These are phyloP conservation scores for Drosophila austrosaltans DNA, from an alignment of 2,888 invertebrate genomes.

Conservation along the genomic window DNA sequence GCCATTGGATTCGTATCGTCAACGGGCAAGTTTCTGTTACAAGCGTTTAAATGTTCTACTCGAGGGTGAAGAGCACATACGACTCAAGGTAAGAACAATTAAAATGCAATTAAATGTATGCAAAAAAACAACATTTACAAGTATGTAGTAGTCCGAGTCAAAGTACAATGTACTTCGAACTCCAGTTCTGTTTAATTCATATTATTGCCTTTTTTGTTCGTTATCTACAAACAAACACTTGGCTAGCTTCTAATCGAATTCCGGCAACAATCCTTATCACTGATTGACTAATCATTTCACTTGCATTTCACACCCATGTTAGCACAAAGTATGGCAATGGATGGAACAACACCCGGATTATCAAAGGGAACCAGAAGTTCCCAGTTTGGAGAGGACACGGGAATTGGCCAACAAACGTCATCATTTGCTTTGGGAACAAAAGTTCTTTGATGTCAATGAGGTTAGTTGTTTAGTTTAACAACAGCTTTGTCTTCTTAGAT, in stretches of 20 bases:
- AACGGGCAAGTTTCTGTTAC: slow-evolving; percentile 88
- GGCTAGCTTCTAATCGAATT: slow-evolving; percentile 5
- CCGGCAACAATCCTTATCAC: slow-evolving; percentile 12
- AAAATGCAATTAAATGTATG: not conserved
- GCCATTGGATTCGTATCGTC: slow-evolving; percentile 87
- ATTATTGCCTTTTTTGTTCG: slow-evolving; percentile 3
- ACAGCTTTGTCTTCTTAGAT: no score
- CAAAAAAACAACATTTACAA: not conserved
- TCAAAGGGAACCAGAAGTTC: slow-evolving; percentile 84
- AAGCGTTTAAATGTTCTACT: slow-evolving; percentile 85
- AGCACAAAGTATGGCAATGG: slow-evolving; percentile 86
- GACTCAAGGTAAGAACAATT: slow-evolving; percentile 83
- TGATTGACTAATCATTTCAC: slow-evolving; percentile 31
- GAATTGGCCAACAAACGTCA: slow-evolving; percentile 85
- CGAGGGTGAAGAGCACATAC: slow-evolving; percentile 85
- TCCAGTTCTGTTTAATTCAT: not conserved
- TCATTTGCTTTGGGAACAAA: slow-evolving; percentile 87
- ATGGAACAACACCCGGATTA: slow-evolving; percentile 87
- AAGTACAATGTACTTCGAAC: slow-evolving; percentile 45
- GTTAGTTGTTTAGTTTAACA: slow-evolving; percentile 41
- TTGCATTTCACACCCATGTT: slow-evolving; percentile 42
- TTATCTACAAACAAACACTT: slow-evolving; percentile 26
- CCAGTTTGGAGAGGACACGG: slow-evolving; percentile 85
- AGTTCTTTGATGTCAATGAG: slow-evolving; percentile 84
- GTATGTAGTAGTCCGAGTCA: slow-evolving; percentile 16